A percentile compares a stretch with the other conserved stretches of the same genome.
phyloP scores from a whole-genome alignment of 2,113 vertebrate species.

The Callionymus lyra region DNA sequence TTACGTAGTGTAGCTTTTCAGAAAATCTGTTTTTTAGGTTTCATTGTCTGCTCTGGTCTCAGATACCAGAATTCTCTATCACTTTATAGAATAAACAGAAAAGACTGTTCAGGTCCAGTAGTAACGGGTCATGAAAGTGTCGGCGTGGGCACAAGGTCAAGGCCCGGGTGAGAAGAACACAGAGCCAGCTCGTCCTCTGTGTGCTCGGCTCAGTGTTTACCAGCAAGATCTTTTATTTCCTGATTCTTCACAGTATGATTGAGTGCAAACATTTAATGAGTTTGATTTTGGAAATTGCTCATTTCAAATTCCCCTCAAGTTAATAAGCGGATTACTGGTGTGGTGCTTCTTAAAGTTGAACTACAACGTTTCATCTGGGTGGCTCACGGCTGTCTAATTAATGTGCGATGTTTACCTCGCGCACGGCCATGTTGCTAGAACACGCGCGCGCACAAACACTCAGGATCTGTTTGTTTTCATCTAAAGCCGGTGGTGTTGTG shows the following conservation, averaged over 20 bases:
- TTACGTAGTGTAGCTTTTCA: too few relatives aligned
- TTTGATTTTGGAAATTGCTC: constrained; percentile 6
- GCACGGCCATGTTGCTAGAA: constrained; percentile 15
- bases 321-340: constrained; percentile 16
- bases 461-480: constrained; percentile 46
- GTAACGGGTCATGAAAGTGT: too few relatives aligned
- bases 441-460: constrained; percentile 11
- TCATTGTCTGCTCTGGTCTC: too few relatives aligned
- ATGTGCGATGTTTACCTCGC: constrained; percentile 19
- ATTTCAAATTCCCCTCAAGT: constrained; percentile 3
- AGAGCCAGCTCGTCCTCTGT: too few relatives aligned
- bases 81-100: too few relatives aligned
- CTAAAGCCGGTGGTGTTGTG: constrained; percentile 29
- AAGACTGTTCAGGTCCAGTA: too few relatives aligned
- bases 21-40: too few relatives aligned
- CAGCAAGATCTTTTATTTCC: constrained; percentile 1
- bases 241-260: background rate
- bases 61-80: too few relatives aligned
- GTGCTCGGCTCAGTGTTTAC: constrained; percentile 21
- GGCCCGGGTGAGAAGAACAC: too few relatives aligned
- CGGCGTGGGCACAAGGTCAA: too few relatives aligned
- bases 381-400: constrained; percentile 36
- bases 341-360: constrained; percentile 15
- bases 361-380: constrained; percentile 24
- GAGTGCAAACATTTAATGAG: constrained; percentile 16